Percentiles rank a stretch among this genome's conserved stretches.
These are phyloP conservation scores for Conger conger DNA, from an alignment of 2,113 vertebrate genomes.

Conservation along the genomic window DNA sequence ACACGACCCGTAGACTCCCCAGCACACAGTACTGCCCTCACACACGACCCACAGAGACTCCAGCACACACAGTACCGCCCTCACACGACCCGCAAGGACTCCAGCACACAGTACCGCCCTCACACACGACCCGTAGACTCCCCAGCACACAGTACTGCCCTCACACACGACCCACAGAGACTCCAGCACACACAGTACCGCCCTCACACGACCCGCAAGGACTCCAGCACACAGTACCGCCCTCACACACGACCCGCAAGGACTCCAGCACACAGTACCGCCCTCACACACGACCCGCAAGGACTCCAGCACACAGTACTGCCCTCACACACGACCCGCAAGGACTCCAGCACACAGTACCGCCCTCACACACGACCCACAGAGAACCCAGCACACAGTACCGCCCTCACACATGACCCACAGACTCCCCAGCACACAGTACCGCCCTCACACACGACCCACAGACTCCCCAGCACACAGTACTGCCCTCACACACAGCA, in stretches of 20 bases:
- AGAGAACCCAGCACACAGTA: not conserved
- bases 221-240: constrained; percentile 7
- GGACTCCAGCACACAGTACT: constrained; percentile 1
- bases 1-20: not conserved
- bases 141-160: not conserved
- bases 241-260: not conserved
- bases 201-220: not conserved
- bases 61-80: not conserved
- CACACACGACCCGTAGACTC: not conserved
- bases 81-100: constrained; percentile 1
- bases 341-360: constrained; percentile 4
- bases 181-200: not conserved
- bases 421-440: not conserved
- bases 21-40: not conserved
- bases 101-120: not conserved
- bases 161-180: not conserved
- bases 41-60: constrained; percentile 2
- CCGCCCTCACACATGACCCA: not conserved
- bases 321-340: not conserved
- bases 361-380: not conserved
- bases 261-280: constrained; percentile 9
- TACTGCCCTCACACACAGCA: constrained; percentile 3
- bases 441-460: constrained; percentile 1
- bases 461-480: not conserved
- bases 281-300: not conserved